phyloP scores from a whole-genome alignment of 1,140 invertebrate species.

The Helicoverpa zea region DNA sequence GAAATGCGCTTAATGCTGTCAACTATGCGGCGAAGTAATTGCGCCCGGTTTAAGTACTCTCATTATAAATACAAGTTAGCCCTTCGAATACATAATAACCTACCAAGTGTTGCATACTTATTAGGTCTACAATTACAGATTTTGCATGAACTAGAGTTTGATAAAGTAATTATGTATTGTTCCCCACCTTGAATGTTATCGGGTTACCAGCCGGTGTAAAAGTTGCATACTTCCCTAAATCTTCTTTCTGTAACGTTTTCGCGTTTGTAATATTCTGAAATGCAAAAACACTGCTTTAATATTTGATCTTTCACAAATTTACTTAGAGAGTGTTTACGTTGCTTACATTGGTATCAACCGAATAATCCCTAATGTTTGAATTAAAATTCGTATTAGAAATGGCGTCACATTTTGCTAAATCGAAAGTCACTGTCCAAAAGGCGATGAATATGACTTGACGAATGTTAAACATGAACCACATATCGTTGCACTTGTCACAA shows the following conservation, averaged over 20 bases:
- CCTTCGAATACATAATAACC: conserved; percentile 28
- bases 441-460: conserved; percentile 10
- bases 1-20: conserved; percentile 55
- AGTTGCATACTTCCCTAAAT: conserved; percentile 62
- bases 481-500: conserved; percentile 38
- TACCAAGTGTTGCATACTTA: conserved; percentile 16
- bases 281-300: conserved; percentile 11
- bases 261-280: conserved; percentile 71
- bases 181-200: conserved; percentile 71
- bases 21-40: conserved; percentile 43
- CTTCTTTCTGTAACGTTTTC: conserved; percentile 72
- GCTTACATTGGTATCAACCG: conserved; percentile 70
- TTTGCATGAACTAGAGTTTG: background rate
- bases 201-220: conserved; percentile 62
- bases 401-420: conserved; percentile 61
- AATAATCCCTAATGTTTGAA: conserved; percentile 72
- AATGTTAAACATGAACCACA: conserved; percentile 34
- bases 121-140: conserved; percentile 9
- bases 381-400: conserved; percentile 75
- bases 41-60: conserved; percentile 37
- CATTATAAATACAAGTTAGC: conserved; percentile 45
- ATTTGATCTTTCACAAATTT: conserved; percentile 41
- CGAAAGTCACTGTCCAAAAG: conserved; percentile 16
- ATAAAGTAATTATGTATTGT: conserved; percentile 20
- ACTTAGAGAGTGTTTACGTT: background rate